These are phyloP conservation scores for Malurus elegans DNA, from an alignment of 2,113 vertebrate species.

Conservation along the genomic window DNA sequence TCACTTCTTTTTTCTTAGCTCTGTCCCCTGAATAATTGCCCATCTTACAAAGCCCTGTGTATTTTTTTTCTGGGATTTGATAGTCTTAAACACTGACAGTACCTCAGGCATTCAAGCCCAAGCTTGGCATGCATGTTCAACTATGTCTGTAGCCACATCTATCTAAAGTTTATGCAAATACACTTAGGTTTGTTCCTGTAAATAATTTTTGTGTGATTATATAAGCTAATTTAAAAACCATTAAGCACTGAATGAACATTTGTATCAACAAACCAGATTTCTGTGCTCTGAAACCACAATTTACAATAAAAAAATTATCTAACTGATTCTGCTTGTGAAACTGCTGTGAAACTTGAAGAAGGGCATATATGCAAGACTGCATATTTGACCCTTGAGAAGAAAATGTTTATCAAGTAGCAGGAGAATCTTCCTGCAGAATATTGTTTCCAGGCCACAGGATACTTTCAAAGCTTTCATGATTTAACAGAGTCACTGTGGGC, in stretches of 20 bases:
- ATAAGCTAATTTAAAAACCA: slow-evolving; percentile 4
- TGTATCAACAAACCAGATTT: neutral
- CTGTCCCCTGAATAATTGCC: neutral
- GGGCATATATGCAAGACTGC: neutral
- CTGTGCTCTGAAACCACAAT: neutral
- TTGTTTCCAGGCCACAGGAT: neutral
- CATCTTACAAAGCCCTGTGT: neutral
- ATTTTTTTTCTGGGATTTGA: neutral
- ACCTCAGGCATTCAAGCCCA: neutral
- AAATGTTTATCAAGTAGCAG: neutral
- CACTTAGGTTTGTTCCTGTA: neutral
- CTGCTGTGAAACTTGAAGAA: neutral
- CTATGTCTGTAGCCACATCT: neutral
- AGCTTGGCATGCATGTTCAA: neutral
- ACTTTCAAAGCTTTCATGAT: neutral
- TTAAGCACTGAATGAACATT: neutral
- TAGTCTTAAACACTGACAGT: neutral
- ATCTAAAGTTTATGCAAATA: neutral
- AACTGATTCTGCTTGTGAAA: slow-evolving; percentile 8
- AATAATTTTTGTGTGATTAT: neutral
- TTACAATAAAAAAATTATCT: neutral
- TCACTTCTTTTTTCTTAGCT: neutral
- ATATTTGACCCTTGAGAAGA: neutral
- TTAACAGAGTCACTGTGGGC: neutral
- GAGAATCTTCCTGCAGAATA: neutral